Evolutionary conservation across 2,797 vertebrate genomes (phyloP).

Genomic region (Esox masquinongy): DNA sequence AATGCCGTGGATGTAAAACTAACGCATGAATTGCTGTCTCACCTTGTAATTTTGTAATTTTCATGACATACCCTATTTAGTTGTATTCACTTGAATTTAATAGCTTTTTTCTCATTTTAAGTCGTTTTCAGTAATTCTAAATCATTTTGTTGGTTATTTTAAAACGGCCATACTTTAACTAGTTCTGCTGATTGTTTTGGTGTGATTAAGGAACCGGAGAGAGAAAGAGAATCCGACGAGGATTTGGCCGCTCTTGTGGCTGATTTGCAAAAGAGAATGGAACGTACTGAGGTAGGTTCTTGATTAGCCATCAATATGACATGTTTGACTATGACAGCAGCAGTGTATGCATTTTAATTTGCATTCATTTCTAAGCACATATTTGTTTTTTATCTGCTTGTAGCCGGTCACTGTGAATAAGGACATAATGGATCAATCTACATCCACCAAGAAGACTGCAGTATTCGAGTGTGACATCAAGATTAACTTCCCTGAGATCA

Average conservation of each 20-base stretch:
- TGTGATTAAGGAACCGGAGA: conserved; percentile 86
- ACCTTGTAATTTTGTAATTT: too few species aligned
- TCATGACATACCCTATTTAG: background rate
- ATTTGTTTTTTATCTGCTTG: conserved; percentile 42
- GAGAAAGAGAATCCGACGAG: conserved; percentile 86
- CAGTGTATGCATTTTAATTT: background rate
- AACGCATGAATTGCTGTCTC: too few species aligned
- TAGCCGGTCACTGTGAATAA: conserved; percentile 91
- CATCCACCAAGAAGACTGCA: conserved; percentile 83
- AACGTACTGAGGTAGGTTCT: conserved; percentile 89
- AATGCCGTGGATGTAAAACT: too few species aligned
- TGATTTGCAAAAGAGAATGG: conserved; percentile 95
- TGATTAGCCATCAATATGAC: conserved; percentile 11
- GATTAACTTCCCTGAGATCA: conserved; percentile 99
- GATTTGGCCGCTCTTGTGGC: conserved; percentile 95
- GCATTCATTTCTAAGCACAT: background rate
- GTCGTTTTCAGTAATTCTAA: background rate
- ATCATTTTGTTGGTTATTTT: background rate
- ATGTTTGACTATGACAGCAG: background rate
- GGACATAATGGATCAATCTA: conserved; percentile 89
- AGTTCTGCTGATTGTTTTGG: conserved; percentile 17
- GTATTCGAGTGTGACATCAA: conserved; percentile 93
- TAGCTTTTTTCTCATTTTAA: background rate
- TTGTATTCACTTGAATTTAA: background rate
- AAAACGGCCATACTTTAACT: background rate